Evolutionary conservation across 2,888 invertebrate genomes (phyloP).

Genomic region (Anaspis maculata): DNA sequence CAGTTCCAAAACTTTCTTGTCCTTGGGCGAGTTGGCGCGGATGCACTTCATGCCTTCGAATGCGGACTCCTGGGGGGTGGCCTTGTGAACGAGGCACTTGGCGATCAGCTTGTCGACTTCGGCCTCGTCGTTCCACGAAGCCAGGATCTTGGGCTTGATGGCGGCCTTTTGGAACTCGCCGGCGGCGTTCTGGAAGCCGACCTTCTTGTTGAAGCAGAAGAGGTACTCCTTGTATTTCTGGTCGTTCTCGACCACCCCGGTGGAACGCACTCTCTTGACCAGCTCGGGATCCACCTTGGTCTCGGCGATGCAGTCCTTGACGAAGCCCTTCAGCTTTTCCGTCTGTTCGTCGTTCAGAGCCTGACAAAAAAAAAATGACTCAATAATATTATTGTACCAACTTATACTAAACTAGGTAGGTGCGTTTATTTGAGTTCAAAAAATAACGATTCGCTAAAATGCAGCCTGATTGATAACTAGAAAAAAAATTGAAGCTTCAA

Average conservation of each 20-base stretch:
- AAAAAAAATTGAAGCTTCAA: too few relatives aligned
- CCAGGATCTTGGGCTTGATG: slow-evolving; percentile 16
- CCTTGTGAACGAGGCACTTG: slow-evolving; percentile 21
- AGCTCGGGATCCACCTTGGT: slow-evolving; percentile 24
- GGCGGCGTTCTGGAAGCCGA: slow-evolving; percentile 24
- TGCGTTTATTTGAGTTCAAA: too few relatives aligned
- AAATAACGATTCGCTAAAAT: too few relatives aligned
- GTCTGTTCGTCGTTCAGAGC: slow-evolving; percentile 12
- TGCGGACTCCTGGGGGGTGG: slow-evolving; percentile 22
- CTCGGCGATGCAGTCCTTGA: slow-evolving; percentile 22
- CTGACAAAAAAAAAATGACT: too few relatives aligned
- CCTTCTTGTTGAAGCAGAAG: slow-evolving; percentile 24
- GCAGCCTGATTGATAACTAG: too few relatives aligned
- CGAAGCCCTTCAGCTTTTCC: slow-evolving; percentile 21
- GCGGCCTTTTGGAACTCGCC: slow-evolving; percentile 23
- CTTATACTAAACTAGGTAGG: too few relatives aligned
- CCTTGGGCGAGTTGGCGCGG: slow-evolving; percentile 8
- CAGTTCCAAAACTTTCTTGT: neutral
- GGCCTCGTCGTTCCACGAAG: slow-evolving; percentile 13
- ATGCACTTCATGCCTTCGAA: slow-evolving; percentile 26
- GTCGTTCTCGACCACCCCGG: slow-evolving; percentile 17
- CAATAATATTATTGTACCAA: too few relatives aligned
- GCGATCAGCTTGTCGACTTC: slow-evolving; percentile 20
- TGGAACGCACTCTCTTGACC: slow-evolving; percentile 23
- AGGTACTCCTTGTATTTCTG: slow-evolving; percentile 21